These are phyloP conservation scores for Drosophila antonietae DNA, from an alignment of 2,888 invertebrate genomes.

Conservation along the genomic window DNA sequence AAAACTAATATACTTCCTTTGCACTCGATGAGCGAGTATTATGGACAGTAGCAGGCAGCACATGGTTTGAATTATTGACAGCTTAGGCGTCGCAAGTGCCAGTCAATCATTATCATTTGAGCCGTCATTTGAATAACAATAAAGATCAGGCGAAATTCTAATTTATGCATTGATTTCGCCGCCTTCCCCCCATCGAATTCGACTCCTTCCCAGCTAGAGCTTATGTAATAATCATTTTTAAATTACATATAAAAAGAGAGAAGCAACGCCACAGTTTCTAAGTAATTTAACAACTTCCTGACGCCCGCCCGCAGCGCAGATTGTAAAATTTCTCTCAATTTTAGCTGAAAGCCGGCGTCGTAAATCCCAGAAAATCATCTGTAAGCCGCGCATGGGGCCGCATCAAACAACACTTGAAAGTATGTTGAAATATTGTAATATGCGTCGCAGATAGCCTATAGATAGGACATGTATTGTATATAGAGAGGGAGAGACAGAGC, in stretches of 20 bases:
- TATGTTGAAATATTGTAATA: constrained; percentile 74
- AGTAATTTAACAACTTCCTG: constrained; percentile 74
- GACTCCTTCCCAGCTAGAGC: neutral
- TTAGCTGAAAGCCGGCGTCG: constrained; percentile 45
- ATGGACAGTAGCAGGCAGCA: constrained; percentile 42
- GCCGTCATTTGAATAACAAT: constrained; percentile 82
- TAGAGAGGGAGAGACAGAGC: neutral
- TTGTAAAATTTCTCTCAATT: constrained; percentile 60
- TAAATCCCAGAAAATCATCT: constrained; percentile 69
- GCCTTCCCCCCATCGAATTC: neutral
- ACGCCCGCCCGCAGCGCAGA: constrained; percentile 65
- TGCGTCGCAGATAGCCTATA: constrained; percentile 54
- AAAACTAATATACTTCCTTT: neutral
- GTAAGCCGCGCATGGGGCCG: constrained; percentile 57
- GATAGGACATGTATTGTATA: neutral
- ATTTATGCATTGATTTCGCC: constrained; percentile 78
- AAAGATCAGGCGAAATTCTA: constrained; percentile 69
- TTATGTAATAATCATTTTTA: constrained; percentile 73
- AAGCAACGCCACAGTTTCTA: constrained; percentile 27
- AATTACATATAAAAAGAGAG: constrained; percentile 59
- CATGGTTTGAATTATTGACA: constrained; percentile 79
- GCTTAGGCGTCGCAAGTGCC: constrained; percentile 58
- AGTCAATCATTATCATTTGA: constrained; percentile 74
- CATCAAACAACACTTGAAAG: constrained; percentile 69
- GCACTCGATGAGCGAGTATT: neutral